Conservation (phyloP, 2,797 vertebrate species). For the Liasis olivaceus region DNA sequence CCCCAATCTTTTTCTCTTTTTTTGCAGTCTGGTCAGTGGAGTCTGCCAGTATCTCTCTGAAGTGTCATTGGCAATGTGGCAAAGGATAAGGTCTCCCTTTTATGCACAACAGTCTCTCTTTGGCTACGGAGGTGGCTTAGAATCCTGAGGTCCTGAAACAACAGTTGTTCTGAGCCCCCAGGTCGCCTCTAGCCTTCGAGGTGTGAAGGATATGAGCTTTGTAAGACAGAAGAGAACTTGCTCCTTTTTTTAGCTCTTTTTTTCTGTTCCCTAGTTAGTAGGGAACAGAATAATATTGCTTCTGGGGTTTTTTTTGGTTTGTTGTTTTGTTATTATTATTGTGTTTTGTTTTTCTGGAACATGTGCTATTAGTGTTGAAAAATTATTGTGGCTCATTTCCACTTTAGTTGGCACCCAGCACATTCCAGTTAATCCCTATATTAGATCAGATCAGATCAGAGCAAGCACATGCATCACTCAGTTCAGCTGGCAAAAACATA, state of each 20-base stretch:
- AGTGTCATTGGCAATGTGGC: background rate
- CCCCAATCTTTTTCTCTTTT: background rate
- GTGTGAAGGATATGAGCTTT: background rate
- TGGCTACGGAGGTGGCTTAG: background rate
- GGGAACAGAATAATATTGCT: background rate
- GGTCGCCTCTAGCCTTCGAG: background rate
- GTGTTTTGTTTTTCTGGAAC: background rate
- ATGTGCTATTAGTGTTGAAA: background rate
- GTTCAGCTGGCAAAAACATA: background rate
- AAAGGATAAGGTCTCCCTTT: background rate
- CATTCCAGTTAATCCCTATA: background rate
- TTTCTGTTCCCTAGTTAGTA: background rate
- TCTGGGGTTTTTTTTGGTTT: background rate
- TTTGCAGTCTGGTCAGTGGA: background rate
- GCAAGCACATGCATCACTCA: background rate
- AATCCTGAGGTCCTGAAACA: background rate
- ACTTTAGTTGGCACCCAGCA: background rate
- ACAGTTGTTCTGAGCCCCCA: background rate
- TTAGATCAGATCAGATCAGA: background rate
- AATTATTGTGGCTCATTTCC: background rate
- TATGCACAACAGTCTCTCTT: background rate
- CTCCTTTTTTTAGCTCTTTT: background rate
- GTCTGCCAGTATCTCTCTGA: background rate
- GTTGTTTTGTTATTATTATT: background rate
- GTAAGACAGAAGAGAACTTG: no score